Evolutionary conservation across 2,888 invertebrate genomes (phyloP), one percentile per base, ranked within the genome.

Genomic region (Peribatodes rhomboidaria): DNA sequence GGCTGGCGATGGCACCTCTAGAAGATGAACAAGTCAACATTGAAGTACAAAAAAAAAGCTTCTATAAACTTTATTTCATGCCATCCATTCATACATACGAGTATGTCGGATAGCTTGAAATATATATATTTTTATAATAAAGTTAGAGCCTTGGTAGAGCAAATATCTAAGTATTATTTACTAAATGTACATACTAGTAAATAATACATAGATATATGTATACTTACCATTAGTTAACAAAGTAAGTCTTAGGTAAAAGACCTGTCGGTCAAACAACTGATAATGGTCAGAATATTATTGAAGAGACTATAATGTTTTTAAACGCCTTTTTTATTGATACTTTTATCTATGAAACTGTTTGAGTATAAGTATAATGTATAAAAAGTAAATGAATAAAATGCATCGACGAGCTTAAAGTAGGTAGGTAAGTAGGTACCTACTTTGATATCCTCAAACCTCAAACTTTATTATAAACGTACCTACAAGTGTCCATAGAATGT

Each of bases 251-350:
- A 86, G 87, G 88, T 89, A 90, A 90, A 89, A 86, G 88, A 90
- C 90, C 86, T 87, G 82, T 83, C 86, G 83, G 74, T 82, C 85
- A 84, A 87, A 85, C 78, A 82, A 82, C 76, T 72, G 90, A 90
- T 92, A 91, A 89, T 74, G 79, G 71, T 44, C 72, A 80, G 76
- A 83, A 55, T 82, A 87, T 85, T 84, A 86, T 87, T 86, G 78
- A 69, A 73, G 70, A 79, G 82, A 83, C 82, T 75, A 75, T 81
- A 78, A 83, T 78, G 77, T 82, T 83, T 72, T 81, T 87, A 90
- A 88, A 89, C 82, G 82, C 77, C 82, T 81, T 77, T 80, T 79
- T 86, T 87, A 89, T 89, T 88, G 80, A 86, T 88, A 85, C 80
- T 85, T 79, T 85, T 88, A 88, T 86, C 83, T 73, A 61, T 72